These are phyloP conservation scores for Eupeodes latifasciatus DNA, from an alignment of 2,888 invertebrate genomes.

Conservation along the genomic window DNA sequence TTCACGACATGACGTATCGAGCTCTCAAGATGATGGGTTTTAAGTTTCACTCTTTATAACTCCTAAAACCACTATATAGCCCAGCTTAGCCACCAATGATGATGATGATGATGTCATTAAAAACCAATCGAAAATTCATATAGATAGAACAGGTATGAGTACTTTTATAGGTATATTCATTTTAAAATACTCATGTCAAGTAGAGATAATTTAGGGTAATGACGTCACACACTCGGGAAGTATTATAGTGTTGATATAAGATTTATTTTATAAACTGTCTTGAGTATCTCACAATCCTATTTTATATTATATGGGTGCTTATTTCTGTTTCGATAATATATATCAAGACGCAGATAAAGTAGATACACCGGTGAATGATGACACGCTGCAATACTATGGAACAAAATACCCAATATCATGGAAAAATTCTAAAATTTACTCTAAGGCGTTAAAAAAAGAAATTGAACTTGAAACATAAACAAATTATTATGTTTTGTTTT, in stretches of 20 bases:
- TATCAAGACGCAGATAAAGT: constrained; percentile 17
- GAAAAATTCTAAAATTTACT: too few relatives aligned
- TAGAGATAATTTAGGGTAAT: neutral
- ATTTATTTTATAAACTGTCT: neutral
- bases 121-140: constrained; percentile 19
- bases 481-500: too few relatives aligned
- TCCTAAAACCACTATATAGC: neutral
- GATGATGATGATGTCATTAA: constrained; percentile 48
- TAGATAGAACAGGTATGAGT: neutral
- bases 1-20: neutral
- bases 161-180: too few relatives aligned
- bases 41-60: constrained; percentile 27
- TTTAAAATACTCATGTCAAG: too few relatives aligned
- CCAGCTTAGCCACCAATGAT: neutral
- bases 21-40: constrained; percentile 39
- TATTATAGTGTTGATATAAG: constrained; percentile 7
- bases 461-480: too few relatives aligned
- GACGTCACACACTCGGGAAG: constrained; percentile 47
- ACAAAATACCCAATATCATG: too few relatives aligned
- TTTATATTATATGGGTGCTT: too few relatives aligned
- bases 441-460: too few relatives aligned
- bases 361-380: neutral
- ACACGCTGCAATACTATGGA: neutral
- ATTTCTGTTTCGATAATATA: neutral
- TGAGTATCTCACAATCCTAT: neutral